phyloP scores from a whole-genome alignment of 2,113 vertebrate species.

The Boleophthalmus pectinirostris region DNA sequence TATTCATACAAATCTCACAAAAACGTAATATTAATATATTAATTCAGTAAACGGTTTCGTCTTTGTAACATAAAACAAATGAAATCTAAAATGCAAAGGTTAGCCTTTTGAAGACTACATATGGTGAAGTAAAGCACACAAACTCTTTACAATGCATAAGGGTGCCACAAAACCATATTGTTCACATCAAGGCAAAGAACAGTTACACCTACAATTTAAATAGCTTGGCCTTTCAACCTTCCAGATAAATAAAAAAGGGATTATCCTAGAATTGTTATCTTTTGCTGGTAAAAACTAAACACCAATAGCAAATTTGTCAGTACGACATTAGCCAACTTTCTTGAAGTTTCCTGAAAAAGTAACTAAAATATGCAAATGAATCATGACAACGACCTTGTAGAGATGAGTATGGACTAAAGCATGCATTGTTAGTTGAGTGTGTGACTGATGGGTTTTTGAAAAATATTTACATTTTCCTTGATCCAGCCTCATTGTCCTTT shows the following conservation, averaged over 20 bases:
- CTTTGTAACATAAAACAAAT: slow-evolving; percentile 55
- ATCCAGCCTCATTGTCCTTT: background rate
- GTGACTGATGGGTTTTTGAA: background rate
- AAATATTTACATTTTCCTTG: slow-evolving; percentile 32
- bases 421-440: background rate
- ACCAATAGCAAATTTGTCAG: slow-evolving; percentile 6
- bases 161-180: slow-evolving; percentile 18
- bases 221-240: background rate
- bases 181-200: slow-evolving; percentile 26
- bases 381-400: slow-evolving; percentile 21
- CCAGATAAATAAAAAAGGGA: background rate
- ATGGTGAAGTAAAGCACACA: slow-evolving; percentile 41
- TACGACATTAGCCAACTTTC: background rate
- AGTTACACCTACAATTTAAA: background rate
- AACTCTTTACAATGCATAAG: slow-evolving; percentile 4
- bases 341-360: background rate
- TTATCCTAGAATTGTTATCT: background rate
- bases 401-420: background rate
- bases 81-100: slow-evolving; percentile 33
- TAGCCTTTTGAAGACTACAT: slow-evolving; percentile 49
- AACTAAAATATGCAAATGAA: background rate
- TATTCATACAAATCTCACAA: background rate
- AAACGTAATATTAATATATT: slow-evolving; percentile 47
- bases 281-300: slow-evolving; percentile 1
- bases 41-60: slow-evolving; percentile 59